Base-by-base conservation (phyloP, 2,888 invertebrate genomes). In the Zelleria hepariella region DNA sequence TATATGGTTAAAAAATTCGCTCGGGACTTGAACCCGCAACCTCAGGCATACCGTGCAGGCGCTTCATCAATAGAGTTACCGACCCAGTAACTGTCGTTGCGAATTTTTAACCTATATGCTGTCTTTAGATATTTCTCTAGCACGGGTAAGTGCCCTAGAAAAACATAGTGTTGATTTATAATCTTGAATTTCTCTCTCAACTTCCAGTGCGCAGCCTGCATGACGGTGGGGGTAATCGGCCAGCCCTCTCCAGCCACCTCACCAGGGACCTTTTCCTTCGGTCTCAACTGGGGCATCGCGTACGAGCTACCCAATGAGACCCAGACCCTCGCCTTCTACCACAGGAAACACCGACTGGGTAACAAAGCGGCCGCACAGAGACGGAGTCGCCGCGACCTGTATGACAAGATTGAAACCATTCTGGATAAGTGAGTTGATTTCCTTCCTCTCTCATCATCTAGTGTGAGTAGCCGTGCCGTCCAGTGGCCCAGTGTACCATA, bases 271-370 rank as follows among this genome's bases (percentile, higher is more conserved):
- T 90, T 92, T 67, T 91, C 92, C 8, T 92, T 92, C 70, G 92
- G 92, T 0, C 73, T 93, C 18, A 93, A 93, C 74, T 93, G 93
- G 93, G 93, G 93, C 54, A 91, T 93, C 47, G 92, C 94, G 0
- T 94, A 93, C 62, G 83, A 91, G 62, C 72, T 92, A 56, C 91
- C 91, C 0, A 91, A 91, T 62, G 80, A 82, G 20, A 90, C 90
- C 0, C 90, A 91, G 73, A 88, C 87, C 0, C 63, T 78, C 0
- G 63, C 65, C 0, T 79, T 78, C 57, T 80, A 77, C 55, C 67
- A 73, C 48, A 68, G 68, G 47, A 83, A 82, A 65, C 70, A 73
- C 52, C 71, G 73, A 5, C 61, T 69, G 7, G 3, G 18, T 0
- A 71, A 70, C 48, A 85, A 86, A 59, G 85, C 90, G 0, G 67